phyloP scores from a whole-genome alignment of 2,113 vertebrate species.

The Numida meleagris region DNA sequence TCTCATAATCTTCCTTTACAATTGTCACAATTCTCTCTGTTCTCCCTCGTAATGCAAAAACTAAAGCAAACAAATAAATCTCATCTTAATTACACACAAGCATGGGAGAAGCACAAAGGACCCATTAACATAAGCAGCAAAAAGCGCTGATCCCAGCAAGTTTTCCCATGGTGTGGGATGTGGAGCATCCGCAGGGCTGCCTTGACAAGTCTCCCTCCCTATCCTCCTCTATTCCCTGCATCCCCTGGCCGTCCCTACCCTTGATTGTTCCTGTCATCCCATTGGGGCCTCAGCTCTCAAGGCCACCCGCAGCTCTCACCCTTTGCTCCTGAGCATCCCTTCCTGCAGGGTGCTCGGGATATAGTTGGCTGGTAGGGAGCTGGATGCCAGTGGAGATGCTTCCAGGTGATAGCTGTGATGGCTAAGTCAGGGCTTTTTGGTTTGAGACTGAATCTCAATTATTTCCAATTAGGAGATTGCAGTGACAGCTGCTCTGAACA shows the following conservation, averaged over 20 bases:
- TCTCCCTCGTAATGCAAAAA: neutral
- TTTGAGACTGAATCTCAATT: conserved; percentile 75
- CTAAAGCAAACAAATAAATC: conserved; percentile 37
- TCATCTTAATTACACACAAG: conserved; percentile 56
- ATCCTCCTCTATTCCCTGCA: neutral
- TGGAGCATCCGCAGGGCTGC: neutral
- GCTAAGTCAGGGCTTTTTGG: conserved; percentile 68
- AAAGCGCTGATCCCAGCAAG: conserved; percentile 14
- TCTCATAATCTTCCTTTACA: neutral
- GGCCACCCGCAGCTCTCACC: rapidly evolving
- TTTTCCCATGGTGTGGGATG: neutral
- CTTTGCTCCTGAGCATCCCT: neutral
- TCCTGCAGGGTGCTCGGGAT: neutral
- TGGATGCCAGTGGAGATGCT: conserved; percentile 64
- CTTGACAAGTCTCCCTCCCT: neutral
- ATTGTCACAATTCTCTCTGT: neutral
- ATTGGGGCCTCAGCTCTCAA: neutral
- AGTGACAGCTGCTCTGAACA: conserved; percentile 66
- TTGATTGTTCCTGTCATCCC: neutral
- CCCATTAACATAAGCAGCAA: conserved; percentile 64
- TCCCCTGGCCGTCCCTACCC: rapidly evolving
- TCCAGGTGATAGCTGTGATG: conserved; percentile 57
- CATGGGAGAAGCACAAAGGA: conserved; percentile 44
- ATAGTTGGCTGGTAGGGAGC: conserved; percentile 9
- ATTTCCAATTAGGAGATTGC: conserved; percentile 72